Percentiles rank a stretch among this genome's conserved stretches.
phyloP scores from a whole-genome alignment of 2,797 vertebrate species.

The Gouania willdenowi region DNA sequence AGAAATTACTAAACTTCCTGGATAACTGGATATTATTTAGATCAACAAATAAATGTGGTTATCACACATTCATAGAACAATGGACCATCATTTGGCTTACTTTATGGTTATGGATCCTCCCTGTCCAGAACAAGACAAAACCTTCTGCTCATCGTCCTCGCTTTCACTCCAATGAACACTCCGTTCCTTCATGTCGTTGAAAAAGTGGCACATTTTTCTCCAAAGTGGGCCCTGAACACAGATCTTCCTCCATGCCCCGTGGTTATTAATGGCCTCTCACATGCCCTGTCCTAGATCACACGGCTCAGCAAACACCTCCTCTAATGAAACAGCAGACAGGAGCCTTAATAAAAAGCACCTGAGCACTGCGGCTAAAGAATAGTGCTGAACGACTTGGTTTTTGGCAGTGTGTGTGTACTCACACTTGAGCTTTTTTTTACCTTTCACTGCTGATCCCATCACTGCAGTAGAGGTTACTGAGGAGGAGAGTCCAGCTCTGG shows the following conservation, averaged over 20 bases:
- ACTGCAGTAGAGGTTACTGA: constrained; percentile 47
- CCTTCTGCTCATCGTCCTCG: no score
- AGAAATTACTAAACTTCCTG: no score
- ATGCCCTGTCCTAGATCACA: constrained; percentile 76
- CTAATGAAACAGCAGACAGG: constrained; percentile 67
- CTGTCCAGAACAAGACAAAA: no score
- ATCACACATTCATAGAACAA: no score
- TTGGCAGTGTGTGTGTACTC: constrained; percentile 21
- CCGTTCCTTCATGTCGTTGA: no score
- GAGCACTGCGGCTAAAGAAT: constrained; percentile 26
- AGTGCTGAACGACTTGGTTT: constrained; percentile 51
- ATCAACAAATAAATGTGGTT: no score
- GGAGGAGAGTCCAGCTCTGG: constrained; percentile 25
- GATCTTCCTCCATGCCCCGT: constrained; percentile 42
- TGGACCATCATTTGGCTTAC: no score
- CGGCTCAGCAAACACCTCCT: constrained; percentile 58
- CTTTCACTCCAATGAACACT: no score
- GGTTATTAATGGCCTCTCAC: constrained; percentile 75
- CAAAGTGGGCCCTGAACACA: constrained; percentile 56
- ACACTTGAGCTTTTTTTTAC: constrained; percentile 8
- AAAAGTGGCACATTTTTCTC: constrained; percentile 65
- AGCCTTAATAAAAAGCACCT: constrained; percentile 35
- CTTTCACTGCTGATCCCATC: constrained; percentile 16
- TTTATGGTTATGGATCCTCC: no score
- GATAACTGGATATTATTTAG: no score